Evolutionary conservation across 2,113 vertebrate genomes (phyloP).

Genomic region (Ranitomeya variabilis): DNA sequence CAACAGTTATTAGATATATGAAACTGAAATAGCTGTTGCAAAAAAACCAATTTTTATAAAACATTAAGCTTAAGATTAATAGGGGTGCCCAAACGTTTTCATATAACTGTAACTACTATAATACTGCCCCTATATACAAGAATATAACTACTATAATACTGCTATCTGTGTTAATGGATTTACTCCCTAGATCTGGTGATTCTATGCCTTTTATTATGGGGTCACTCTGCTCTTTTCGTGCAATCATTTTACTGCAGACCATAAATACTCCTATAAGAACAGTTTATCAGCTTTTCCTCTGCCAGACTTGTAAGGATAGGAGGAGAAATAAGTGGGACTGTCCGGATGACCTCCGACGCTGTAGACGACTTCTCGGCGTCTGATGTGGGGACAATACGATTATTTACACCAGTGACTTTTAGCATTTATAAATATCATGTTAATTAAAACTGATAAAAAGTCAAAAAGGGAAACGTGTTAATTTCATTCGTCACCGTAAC

Average conservation of each 20-base stretch:
- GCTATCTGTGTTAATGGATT: not conserved
- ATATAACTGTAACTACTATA: not conserved
- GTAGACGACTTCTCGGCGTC: constrained; percentile 23
- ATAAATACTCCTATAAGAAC: too few species aligned
- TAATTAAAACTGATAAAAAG: constrained; percentile 61
- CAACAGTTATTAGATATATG: too few species aligned
- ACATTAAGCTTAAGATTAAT: too few species aligned
- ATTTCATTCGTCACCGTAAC: not conserved
- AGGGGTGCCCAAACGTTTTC: too few species aligned
- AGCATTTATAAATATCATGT: constrained; percentile 57
- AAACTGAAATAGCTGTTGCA: too few species aligned
- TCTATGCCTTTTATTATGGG: too few species aligned
- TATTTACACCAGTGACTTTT: constrained; percentile 59
- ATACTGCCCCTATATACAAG: not conserved
- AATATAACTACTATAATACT: constrained; percentile 1
- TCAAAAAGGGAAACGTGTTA: constrained; percentile 11
- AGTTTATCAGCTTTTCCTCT: too few species aligned
- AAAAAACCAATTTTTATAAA: too few species aligned
- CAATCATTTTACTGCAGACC: too few species aligned
- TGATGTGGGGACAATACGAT: constrained; percentile 43
- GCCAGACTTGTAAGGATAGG: not conserved
- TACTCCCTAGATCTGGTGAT: too few species aligned
- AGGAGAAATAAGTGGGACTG: not conserved
- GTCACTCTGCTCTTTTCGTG: too few species aligned
- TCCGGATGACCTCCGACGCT: not conserved